These are phyloP conservation scores for Alligator sinensis DNA, from an alignment of 2,113 vertebrate species.

Conservation along the genomic window DNA sequence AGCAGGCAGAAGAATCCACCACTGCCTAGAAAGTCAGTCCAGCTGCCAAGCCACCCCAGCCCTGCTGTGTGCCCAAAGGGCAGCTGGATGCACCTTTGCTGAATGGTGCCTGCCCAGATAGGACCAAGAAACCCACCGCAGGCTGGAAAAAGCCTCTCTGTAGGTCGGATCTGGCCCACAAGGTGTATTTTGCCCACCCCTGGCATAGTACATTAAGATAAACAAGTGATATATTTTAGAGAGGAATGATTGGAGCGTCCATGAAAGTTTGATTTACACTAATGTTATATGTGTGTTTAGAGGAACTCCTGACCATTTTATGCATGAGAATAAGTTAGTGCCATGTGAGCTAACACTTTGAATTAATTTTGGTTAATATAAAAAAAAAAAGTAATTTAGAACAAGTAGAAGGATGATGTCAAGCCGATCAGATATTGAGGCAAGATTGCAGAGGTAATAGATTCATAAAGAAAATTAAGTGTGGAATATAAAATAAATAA, in stretches of 20 bases:
- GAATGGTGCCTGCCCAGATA: no score
- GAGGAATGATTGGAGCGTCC: neutral
- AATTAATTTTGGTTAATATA: neutral
- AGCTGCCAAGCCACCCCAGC: no score
- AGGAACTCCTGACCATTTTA: neutral
- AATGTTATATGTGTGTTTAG: neutral
- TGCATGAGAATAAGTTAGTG: neutral
- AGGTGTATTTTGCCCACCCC: no score
- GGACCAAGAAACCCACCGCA: no score
- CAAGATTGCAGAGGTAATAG: neutral
- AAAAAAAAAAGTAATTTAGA: neutral
- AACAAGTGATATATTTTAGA: neutral
- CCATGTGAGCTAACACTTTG: accelerated
- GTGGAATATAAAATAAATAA: neutral
- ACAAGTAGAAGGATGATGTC: neutral
- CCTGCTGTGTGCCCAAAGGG: no score
- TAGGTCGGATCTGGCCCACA: no score
- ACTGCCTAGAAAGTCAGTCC: no score
- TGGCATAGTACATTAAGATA: neutral
- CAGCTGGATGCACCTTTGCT: no score
- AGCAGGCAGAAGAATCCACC: no score
- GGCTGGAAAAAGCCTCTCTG: no score
- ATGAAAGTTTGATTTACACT: neutral
- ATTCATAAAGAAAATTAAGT: neutral
- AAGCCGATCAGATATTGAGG: neutral